Percentiles rank a stretch among this genome's conserved stretches.
These are phyloP conservation scores for Ahaetulla prasina DNA, from an alignment of 2,113 vertebrate genomes.

Conservation along the genomic window DNA sequence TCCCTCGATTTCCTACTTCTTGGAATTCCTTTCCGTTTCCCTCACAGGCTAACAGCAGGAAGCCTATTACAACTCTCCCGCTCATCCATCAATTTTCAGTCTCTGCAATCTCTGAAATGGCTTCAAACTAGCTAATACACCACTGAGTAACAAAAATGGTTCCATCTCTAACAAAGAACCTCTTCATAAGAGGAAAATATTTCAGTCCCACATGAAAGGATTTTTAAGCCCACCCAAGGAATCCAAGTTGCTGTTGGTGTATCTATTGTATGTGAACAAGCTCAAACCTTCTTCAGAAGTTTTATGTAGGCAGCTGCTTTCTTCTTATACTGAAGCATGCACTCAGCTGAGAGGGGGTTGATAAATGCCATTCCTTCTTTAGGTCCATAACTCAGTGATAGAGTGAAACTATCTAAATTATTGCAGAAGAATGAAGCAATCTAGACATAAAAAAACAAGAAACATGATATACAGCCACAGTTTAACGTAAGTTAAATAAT, in stretches of 20 bases:
- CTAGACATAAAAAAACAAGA: constrained; percentile 65
- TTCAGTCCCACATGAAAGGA: neutral
- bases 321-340: constrained; percentile 90
- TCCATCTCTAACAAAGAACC: constrained; percentile 11
- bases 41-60: neutral
- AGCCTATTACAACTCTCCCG: neutral
- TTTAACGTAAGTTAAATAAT: neutral
- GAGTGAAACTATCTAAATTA: constrained; percentile 88
- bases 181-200: neutral
- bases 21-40: neutral
- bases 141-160: neutral
- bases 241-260: neutral
- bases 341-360: constrained; percentile 84
- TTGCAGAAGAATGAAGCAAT: constrained; percentile 94
- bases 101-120: neutral
- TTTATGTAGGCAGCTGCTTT: constrained; percentile 83
- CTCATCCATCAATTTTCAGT: neutral
- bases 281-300: constrained; percentile 82
- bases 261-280: constrained; percentile 4
- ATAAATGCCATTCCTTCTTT: constrained; percentile 73
- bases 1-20: neutral
- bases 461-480: constrained; percentile 6
- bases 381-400: constrained; percentile 80
- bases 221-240: neutral
- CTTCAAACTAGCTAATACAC: neutral